Evolutionary conservation across 2,113 vertebrate species (phyloP), one percentile per base, ranked within the genome.

Genomic region (Shinisaurus crocodilurus): DNA sequence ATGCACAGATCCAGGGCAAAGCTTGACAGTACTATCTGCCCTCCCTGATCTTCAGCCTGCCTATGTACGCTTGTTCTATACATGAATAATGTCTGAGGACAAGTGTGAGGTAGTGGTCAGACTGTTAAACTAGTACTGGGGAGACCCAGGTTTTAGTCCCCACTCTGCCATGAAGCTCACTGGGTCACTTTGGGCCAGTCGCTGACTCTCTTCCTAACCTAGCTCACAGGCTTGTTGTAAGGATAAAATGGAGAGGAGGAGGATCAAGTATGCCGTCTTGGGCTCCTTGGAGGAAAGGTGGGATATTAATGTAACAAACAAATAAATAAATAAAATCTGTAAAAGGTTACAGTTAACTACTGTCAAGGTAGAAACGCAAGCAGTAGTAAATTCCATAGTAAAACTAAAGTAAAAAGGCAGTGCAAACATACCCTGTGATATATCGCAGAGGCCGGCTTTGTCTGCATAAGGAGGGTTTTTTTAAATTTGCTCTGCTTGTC

Each of bases 401-500:
- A 82, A 82, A 45, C 27, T 50, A 32, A 74, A 34, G 48, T 76
- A 25, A 27, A 77, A n/a, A 63, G 15, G 10, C 57, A 85, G 2
- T 70, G n/a, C 45, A 72, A n/a, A 25, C 34, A 25, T n/a, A n/a
- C 20, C 8, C 32, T 57, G 16, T 13, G 18, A 54, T 74, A 86
- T 15, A 75, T 34, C 29, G 10, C 34, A 81, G 65, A 82, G 16
- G 18, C 29, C 8, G 57, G 37, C 25, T 82, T 43, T 74, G 50
- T 72, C 50, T 89, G 80, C 37, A 45, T 45, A 43, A 81, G 69
- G 50, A 83, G 48, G 67, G 48, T 72, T 83, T 89, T 34, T 74
- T 54, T 54, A 54, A 89, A 75, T 25, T 82, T 89, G 69, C 25
- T 90, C 9, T 25, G 16, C 74, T 70, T 84, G 82, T 85, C 89